phyloP scores from a whole-genome alignment of 2,113 vertebrate genomes.

The Antechinus stuartii region DNA sequence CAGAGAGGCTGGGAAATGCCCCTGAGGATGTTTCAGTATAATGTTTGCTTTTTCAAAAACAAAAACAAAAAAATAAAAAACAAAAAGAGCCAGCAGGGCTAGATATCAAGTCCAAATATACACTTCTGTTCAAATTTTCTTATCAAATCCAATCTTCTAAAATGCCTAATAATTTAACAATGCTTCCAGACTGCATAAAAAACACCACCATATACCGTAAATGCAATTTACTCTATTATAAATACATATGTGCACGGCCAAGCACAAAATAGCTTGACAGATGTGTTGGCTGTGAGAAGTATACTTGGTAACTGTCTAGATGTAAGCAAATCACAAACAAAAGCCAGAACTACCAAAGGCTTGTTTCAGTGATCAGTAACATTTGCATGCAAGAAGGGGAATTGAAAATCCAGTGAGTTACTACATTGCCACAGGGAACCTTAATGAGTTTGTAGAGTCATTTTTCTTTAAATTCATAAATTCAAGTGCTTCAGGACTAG shows the following conservation, averaged over 20 bases:
- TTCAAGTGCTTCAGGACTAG: conserved; percentile 11
- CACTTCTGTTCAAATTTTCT: conserved; percentile 43
- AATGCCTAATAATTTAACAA: conserved; percentile 71
- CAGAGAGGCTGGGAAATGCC: conserved; percentile 49
- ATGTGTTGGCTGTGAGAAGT: conserved; percentile 54
- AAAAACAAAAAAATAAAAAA: neutral
- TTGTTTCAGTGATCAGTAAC: conserved; percentile 47
- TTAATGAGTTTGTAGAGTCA: conserved; percentile 27
- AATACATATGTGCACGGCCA: conserved; percentile 43
- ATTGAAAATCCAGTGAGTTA: conserved; percentile 21
- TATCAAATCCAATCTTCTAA: conserved; percentile 65
- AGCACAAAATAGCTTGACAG: conserved; percentile 60
- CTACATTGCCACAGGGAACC: conserved; percentile 25
- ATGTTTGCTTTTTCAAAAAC: conserved; percentile 55
- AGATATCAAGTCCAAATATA: conserved; percentile 67
- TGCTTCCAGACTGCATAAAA: conserved; percentile 74
- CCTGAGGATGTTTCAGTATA: conserved; percentile 29
- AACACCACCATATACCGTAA: conserved; percentile 49
- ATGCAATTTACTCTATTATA: conserved; percentile 69
- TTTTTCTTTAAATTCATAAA: conserved; percentile 30
- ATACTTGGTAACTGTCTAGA: conserved; percentile 41
- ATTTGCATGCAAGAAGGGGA: conserved; percentile 59
- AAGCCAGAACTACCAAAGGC: conserved; percentile 54
- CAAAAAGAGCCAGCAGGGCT: conserved; percentile 12
- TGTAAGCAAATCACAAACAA: conserved; percentile 49